phyloP scores from a whole-genome alignment of 2,888 invertebrate genomes.

The Sussaba pulchella region DNA sequence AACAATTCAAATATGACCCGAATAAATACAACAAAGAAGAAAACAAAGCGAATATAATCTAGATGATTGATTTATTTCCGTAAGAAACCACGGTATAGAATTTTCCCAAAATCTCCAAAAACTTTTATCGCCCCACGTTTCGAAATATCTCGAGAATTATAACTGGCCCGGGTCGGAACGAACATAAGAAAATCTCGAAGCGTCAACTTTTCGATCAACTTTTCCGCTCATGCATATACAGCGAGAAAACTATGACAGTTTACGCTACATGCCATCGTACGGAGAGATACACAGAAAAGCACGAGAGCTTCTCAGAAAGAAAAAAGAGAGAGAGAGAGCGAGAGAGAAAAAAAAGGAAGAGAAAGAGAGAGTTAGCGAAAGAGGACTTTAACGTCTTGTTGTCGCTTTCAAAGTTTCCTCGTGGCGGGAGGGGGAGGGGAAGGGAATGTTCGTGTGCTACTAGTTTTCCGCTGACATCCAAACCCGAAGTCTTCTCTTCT shows the following conservation, averaged over 20 bases:
- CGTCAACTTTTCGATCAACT: conserved; percentile 44
- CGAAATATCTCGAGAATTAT: neutral
- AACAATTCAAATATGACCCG: too few species aligned
- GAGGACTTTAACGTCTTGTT: conserved; percentile 52
- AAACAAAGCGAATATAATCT: too few species aligned
- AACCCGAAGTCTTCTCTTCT: conserved; percentile 6
- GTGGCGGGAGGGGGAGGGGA: conserved; percentile 44
- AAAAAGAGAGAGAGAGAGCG: neutral
- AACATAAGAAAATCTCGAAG: conserved; percentile 13
- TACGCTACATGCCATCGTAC: neutral
- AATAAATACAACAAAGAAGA: too few species aligned
- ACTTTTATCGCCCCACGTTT: too few species aligned
- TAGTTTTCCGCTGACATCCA: conserved; percentile 18
- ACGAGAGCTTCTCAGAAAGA: too few species aligned
- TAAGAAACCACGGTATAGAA: too few species aligned
- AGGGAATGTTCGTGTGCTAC: too few species aligned
- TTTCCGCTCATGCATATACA: conserved; percentile 37
- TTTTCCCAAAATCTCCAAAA: too few species aligned
- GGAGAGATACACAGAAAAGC: neutral
- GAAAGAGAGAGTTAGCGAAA: conserved; percentile 39
- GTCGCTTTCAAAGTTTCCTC: conserved; percentile 54
- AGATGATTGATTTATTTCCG: too few species aligned
- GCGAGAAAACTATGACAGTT: conserved; percentile 2
- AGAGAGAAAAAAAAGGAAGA: neutral
- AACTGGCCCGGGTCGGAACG: neutral